Conservation (phyloP, 2,797 vertebrate genomes). For the Molossus alvarezi region DNA sequence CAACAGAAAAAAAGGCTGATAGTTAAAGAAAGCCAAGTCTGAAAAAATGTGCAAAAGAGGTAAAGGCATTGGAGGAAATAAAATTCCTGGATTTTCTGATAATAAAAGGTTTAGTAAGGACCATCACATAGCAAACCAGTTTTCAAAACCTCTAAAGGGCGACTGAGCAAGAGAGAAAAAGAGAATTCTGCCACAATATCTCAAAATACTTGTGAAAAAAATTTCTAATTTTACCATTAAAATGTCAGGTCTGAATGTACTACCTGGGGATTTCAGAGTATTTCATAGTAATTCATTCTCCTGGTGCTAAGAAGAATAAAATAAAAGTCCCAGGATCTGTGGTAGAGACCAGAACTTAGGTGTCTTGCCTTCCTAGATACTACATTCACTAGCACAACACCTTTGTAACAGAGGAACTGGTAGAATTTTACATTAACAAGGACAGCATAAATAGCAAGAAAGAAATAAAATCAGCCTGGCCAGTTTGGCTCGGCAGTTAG, state of each 20-base stretch:
- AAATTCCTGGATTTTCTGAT: slow-evolving; percentile 35
- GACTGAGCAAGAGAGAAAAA: slow-evolving; percentile 19
- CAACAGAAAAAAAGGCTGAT: background rate
- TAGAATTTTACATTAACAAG: slow-evolving; percentile 50
- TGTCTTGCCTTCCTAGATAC: background rate
- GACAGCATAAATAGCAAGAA: slow-evolving; percentile 25
- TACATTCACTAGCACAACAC: background rate
- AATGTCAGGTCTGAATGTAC: slow-evolving; percentile 26
- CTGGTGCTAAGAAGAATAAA: slow-evolving; percentile 24
- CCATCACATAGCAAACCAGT: background rate
- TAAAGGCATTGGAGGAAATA: background rate
- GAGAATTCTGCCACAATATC: slow-evolving; percentile 47
- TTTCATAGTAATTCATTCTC: background rate
- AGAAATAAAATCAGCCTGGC: slow-evolving; percentile 56
- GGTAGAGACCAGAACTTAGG: slow-evolving; percentile 18
- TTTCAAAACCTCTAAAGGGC: slow-evolving; percentile 58
- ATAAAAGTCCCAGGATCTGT: background rate
- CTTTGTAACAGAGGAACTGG: slow-evolving; percentile 37
- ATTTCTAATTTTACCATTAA: slow-evolving; percentile 38
- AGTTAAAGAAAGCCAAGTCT: slow-evolving; percentile 47
- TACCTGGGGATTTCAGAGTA: slow-evolving; percentile 1
- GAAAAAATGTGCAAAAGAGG: background rate
- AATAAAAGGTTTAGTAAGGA: slow-evolving; percentile 62
- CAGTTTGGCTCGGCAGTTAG: no score
- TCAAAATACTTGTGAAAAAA: slow-evolving; percentile 36